These are phyloP conservation scores for Myopa testacea DNA, from an alignment of 2,888 invertebrate genomes.

Conservation along the genomic window DNA sequence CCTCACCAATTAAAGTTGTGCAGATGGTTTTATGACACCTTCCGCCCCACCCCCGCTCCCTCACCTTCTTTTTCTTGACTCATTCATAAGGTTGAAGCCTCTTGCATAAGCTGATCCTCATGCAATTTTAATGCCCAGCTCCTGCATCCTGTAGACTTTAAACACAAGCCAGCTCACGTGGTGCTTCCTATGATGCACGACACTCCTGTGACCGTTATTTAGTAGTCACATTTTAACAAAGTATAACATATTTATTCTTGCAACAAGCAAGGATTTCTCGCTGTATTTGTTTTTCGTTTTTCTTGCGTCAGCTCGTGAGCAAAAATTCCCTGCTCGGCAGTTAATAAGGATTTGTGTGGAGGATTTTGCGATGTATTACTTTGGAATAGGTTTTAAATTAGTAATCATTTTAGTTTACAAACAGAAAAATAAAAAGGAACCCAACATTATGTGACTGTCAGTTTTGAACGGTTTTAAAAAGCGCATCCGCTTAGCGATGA, in stretches of 20 bases:
- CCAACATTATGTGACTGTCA: no score
- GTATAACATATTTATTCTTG: not conserved
- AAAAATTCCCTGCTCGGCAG: not conserved
- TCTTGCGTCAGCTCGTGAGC: not conserved
- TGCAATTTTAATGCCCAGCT: not conserved
- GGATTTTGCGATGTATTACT: not conserved
- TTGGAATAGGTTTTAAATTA: not conserved
- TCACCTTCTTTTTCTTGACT: no score
- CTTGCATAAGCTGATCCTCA: not conserved
- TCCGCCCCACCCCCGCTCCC: no score
- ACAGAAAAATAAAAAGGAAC: no score
- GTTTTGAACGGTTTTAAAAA: no score
- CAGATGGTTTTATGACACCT: no score
- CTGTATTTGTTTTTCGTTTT: not conserved
- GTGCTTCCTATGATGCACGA: conserved; percentile 4
- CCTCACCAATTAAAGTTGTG: no score
- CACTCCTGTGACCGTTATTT: conserved; percentile 11
- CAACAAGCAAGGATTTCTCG: not conserved
- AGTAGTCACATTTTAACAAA: not conserved
- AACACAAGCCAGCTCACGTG: not conserved
- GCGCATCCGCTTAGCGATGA: no score
- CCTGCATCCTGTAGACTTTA: not conserved
- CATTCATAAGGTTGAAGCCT: no score
- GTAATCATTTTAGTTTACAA: no score
- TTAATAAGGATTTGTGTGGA: conserved; percentile 9